Percentiles rank a stretch among this genome's conserved stretches.
phyloP scores from a whole-genome alignment of 2,113 vertebrate genomes.

The Henicopernis longicauda region DNA sequence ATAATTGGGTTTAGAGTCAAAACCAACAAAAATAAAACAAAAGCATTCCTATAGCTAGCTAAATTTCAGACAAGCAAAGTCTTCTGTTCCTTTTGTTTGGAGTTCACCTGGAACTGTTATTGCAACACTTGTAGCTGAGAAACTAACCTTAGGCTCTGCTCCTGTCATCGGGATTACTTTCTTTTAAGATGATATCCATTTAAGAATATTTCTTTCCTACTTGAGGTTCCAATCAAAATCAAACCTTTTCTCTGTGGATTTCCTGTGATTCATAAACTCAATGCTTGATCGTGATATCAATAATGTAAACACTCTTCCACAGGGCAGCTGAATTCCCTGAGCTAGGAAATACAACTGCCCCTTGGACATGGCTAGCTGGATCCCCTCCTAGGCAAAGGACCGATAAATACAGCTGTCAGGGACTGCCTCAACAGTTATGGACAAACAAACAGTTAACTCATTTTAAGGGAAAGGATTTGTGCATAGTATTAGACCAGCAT shows the following conservation, averaged over 20 bases:
- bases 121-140: neutral
- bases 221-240: neutral
- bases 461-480: neutral
- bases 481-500: neutral
- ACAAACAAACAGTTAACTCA: neutral
- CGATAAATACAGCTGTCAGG: neutral
- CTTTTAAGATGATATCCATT: neutral
- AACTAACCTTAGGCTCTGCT: neutral
- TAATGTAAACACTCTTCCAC: neutral
- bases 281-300: neutral
- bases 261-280: neutral
- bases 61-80: neutral
- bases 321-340: neutral
- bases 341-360: neutral
- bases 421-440: neutral
- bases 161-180: neutral
- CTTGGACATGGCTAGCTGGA: neutral
- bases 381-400: neutral
- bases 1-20: neutral
- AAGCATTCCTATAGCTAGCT: neutral
- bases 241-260: neutral
- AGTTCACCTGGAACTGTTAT: neutral
- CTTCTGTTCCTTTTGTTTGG: neutral
- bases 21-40: neutral
- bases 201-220: neutral